Evolutionary conservation across 1,140 invertebrate genomes (phyloP), one percentile per base, ranked within the genome.

Genomic region (Holotrichia oblita): DNA sequence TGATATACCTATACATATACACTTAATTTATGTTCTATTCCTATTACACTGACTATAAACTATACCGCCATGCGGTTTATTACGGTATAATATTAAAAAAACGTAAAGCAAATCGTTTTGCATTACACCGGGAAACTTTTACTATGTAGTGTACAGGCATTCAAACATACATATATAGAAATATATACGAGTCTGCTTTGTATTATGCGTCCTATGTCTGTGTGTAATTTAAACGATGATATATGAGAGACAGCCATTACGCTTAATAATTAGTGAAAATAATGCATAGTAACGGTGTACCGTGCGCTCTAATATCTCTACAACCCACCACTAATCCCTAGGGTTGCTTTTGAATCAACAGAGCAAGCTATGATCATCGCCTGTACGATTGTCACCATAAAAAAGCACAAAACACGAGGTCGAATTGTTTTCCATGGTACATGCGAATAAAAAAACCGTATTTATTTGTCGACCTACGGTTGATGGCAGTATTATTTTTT

Each of bases 231-330:
- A 55, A 55, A 17, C 12, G 48, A 55, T 55, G 48, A 55, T 55
- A 17, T 55, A 55, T n/a, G 48, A 17, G 6, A 7, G 48, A 17
- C 48, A 6, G 48, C 48, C 14, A 55, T 55, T 55, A 55, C 48
- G 48, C 7, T 55, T 55, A 55, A 55, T 55, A 55, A 55, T 55
- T 55, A 55, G 48, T 17, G 48, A 17, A n/a, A 55, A 55, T 55
- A 55, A 55, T n/a, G 12, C 48, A 55, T n/a, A 55, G 6, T 6
- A 17, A 55, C 17, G 12, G 48, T n/a, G 48, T 55, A 55, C 14
- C 6, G 48, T 55, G 48, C 14, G 48, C 14, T 17, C 12, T 55
- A 55, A 55, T 55, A n/a, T n/a, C 12, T 17, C 48, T 6, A 55
- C 48, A 17, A 17, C 48, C 48, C 48, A 55, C 12, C 48, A 17